These are phyloP conservation scores for Nymphalis polychloros DNA, from an alignment of 2,888 invertebrate species.

Conservation along the genomic window DNA sequence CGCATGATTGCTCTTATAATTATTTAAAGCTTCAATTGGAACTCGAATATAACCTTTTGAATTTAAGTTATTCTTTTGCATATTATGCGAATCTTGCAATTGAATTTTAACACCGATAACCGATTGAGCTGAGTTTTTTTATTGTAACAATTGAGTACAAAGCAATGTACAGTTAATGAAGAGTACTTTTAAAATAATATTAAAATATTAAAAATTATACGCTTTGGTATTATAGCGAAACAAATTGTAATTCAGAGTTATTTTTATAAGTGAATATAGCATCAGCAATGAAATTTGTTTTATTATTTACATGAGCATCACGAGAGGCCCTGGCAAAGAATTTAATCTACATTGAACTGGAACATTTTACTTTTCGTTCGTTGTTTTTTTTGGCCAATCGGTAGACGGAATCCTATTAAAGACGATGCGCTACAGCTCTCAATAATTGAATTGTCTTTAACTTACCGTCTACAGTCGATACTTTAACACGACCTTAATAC, in stretches of 20 bases:
- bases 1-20: slow-evolving; percentile 17
- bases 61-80: too few species aligned
- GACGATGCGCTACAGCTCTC: slow-evolving; percentile 24
- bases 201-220: too few species aligned
- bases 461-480: slow-evolving; percentile 22
- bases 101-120: too few species aligned
- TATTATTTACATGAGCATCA: slow-evolving; percentile 3
- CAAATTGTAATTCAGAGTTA: too few species aligned
- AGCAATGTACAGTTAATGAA: too few species aligned
- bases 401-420: slow-evolving; percentile 28
- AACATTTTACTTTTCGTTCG: slow-evolving; percentile 14
- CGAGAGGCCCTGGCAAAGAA: slow-evolving; percentile 8
- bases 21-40: slow-evolving; percentile 9
- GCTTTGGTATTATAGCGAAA: too few species aligned
- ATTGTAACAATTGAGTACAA: too few species aligned
- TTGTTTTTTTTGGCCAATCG: slow-evolving; percentile 24
- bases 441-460: slow-evolving; percentile 37
- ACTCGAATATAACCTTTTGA: not conserved
- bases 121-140: too few species aligned
- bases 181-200: too few species aligned
- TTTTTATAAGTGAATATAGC: too few species aligned
- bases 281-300: not conserved
- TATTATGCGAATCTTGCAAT: too few species aligned
- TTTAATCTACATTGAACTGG: slow-evolving; percentile 12
- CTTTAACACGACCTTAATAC: slow-evolving; percentile 25